A percentile compares a stretch with the other conserved stretches of the same genome.
Conservation (phyloP, 2,888 invertebrate genomes). For the Prenolepis imparis region DNA sequence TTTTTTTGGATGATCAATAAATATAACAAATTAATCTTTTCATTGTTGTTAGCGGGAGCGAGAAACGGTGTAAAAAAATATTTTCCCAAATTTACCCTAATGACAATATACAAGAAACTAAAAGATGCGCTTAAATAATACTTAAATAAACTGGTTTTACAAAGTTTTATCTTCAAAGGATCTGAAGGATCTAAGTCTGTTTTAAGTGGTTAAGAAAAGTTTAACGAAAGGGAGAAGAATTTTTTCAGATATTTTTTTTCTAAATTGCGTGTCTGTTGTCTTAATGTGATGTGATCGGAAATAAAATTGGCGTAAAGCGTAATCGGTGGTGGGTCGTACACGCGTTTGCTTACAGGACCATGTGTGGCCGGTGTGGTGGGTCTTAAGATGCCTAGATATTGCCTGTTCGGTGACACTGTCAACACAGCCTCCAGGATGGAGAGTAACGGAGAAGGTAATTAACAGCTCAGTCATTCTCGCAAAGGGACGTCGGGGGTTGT, state of each 20-base stretch:
- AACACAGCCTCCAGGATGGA: slow-evolving; percentile 97
- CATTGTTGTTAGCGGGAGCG: background rate
- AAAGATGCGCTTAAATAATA: background rate
- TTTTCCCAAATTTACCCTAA: background rate
- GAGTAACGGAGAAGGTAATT: slow-evolving; percentile 92
- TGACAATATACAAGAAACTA: too few species aligned
- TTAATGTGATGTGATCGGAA: background rate
- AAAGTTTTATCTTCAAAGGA: background rate
- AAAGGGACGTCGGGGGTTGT: background rate
- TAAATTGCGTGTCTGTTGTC: background rate
- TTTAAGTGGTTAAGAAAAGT: background rate
- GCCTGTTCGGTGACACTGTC: slow-evolving; percentile 97
- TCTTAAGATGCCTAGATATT: slow-evolving; percentile 97
- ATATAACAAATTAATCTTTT: background rate
- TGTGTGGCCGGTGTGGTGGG: slow-evolving; percentile 97
- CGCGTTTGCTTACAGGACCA: slow-evolving; percentile 87
- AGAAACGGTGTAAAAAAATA: background rate
- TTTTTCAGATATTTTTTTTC: slow-evolving; percentile 3
- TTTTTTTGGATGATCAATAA: background rate
- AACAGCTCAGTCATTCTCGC: slow-evolving; percentile 32
- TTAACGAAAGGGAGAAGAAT: background rate
- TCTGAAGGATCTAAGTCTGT: background rate
- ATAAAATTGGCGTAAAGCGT: background rate
- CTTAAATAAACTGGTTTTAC: background rate
- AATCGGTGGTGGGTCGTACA: background rate